Evolutionary conservation across 1,140 invertebrate species (phyloP), one percentile per base, ranked within the genome.

Genomic region (Euwallacea fornicatus): DNA sequence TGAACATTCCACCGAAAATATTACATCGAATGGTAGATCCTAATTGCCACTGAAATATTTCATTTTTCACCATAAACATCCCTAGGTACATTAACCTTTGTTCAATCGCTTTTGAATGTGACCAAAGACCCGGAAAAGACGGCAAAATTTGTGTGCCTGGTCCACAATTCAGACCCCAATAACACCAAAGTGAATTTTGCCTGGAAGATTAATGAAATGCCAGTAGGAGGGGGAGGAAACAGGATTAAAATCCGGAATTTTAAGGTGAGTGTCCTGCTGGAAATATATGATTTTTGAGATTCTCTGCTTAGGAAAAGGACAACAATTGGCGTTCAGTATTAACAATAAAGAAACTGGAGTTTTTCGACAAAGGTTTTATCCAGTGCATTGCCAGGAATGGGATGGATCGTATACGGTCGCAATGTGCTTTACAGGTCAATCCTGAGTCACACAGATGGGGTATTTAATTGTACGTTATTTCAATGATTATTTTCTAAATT

Each of bases 141-240:
- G 2, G 85, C 89, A 2, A 84, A 85, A 66, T 82, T 93, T 73
- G 78, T 84, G 47, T 93, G 91, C 77, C 89, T 91, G 77, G 89
- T 90, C 7, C 76, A 80, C 66, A 78, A 77, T 67, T 60, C 76
- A 13, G 77, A 81, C 46, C 11, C 61, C 2, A 76, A 78, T 54
- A 69, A 71, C 33, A 73, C 74, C 3, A 83, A 83, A 46, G 86
- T 89, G n/a, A 84, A 83, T 62, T 86, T 92, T 72, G 81, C 79
- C 15, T 93, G 91, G 91, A 87, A 83, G 74, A 89, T 89, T 78
- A 89, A 92, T 77, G 85, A 87, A 75, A 86, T 85, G 1, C 87
- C 85, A 0, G 77, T 92, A 3, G 63, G 72, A 50, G 10, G 65
- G 65, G 81, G 83, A 15, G 81, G 83, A 0, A 72, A 61, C 47